A percentile compares a stretch with the other conserved stretches of the same genome.
Conservation (phyloP, 1,140 invertebrate species). For the Lycorma delicatula region DNA sequence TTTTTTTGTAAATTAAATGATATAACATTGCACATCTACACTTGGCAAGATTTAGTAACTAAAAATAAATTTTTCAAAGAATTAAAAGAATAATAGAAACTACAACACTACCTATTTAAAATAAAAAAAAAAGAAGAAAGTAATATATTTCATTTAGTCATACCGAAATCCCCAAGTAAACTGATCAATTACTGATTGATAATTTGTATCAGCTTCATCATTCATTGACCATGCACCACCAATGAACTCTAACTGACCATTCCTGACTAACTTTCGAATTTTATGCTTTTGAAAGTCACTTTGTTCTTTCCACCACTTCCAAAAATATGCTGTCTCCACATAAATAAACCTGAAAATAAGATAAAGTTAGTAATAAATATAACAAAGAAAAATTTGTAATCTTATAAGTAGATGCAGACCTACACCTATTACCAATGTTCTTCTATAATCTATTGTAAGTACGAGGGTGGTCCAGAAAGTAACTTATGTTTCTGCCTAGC, state of each 20-base stretch:
- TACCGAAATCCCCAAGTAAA: slow-evolving; percentile 70
- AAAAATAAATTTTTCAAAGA: no score
- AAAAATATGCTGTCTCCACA: slow-evolving; percentile 81
- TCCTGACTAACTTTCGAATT: slow-evolving; percentile 51
- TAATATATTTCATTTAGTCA: no score
- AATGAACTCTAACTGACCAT: slow-evolving; percentile 81
- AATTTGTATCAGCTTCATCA: slow-evolving; percentile 87
- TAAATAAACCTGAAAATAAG: slow-evolving; percentile 54
- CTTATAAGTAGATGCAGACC: not conserved
- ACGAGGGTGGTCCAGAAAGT: no score
- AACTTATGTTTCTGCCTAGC: no score
- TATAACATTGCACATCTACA: no score
- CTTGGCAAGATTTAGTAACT: no score
- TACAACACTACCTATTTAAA: no score
- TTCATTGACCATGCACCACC: slow-evolving; percentile 83
- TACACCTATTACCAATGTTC: not conserved
- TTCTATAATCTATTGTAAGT: not conserved
- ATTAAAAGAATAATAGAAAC: no score
- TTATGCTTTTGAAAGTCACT: slow-evolving; percentile 44
- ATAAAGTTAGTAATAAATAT: no score
- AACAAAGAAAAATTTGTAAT: not conserved
- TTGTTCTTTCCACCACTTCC: slow-evolving; percentile 84
- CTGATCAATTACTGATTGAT: slow-evolving; percentile 90
- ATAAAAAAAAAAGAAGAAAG: no score
- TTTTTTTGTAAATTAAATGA: no score